Conservation (phyloP, 2,888 invertebrate species). For the Cantharis flavilabris region DNA sequence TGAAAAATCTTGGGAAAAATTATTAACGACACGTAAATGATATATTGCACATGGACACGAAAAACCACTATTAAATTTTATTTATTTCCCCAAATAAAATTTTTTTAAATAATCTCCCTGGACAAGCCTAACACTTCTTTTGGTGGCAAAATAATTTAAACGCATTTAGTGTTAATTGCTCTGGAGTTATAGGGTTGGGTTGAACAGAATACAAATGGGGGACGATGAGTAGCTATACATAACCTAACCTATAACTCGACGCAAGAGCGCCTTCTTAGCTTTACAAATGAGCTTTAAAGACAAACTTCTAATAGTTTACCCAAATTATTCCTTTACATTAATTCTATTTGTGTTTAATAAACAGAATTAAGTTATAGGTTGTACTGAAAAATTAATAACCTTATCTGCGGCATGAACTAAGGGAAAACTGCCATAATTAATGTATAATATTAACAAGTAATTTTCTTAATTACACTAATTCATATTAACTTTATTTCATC, state of each 20-base stretch:
- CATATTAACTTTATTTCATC: not conserved
- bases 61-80: slow-evolving; percentile 35
- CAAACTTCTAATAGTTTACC: slow-evolving; percentile 26
- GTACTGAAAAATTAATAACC: not conserved
- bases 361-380: slow-evolving; percentile 2
- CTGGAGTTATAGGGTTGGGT: not conserved
- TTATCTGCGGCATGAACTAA: not conserved
- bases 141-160: slow-evolving; percentile 18
- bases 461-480: not conserved
- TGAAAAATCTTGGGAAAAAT: slow-evolving; percentile 29
- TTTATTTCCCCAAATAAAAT: slow-evolving; percentile 9
- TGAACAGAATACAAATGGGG: slow-evolving; percentile 29
- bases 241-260: slow-evolving; percentile 27
- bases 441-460: not conserved
- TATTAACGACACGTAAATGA: slow-evolving; percentile 31
- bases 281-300: slow-evolving; percentile 22
- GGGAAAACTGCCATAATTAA: not conserved
- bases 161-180: slow-evolving; percentile 28
- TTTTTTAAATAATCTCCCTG: not conserved
- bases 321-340: slow-evolving; percentile 28
- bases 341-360: slow-evolving; percentile 26
- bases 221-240: slow-evolving; percentile 26
- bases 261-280: slow-evolving; percentile 28
- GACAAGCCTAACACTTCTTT: slow-evolving; percentile 10
- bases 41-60: slow-evolving; percentile 31